phyloP scores from a whole-genome alignment of 2,888 invertebrate species.

The Electrophaes corylata region DNA sequence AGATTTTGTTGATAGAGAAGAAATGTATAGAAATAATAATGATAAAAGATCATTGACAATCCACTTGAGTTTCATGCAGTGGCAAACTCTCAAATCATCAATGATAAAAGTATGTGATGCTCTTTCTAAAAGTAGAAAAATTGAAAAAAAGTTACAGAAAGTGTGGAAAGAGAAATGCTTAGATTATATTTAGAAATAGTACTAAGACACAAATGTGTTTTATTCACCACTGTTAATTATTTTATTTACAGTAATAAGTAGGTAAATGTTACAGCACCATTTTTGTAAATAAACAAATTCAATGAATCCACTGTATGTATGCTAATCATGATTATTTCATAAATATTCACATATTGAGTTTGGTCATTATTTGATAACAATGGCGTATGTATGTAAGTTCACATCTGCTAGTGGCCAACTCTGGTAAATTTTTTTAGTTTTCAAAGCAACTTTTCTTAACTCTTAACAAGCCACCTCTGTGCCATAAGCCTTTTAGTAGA shows the following conservation, averaged over 20 bases:
- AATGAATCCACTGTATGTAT: slow-evolving; percentile 10
- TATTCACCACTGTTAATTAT: slow-evolving; percentile 25
- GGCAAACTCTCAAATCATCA: slow-evolving; percentile 77
- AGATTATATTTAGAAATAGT: slow-evolving; percentile 43
- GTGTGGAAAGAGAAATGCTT: slow-evolving; percentile 77
- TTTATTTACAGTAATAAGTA: slow-evolving; percentile 46
- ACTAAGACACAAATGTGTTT: slow-evolving; percentile 17
- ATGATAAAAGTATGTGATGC: slow-evolving; percentile 57
- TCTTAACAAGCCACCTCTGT: no score
- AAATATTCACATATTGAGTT: neutral
- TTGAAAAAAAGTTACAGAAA: slow-evolving; percentile 66
- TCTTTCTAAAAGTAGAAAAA: slow-evolving; percentile 59
- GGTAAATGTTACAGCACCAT: slow-evolving; percentile 66
- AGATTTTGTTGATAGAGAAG: slow-evolving; percentile 66
- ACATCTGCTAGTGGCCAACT: no score
- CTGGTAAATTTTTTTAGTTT: no score
- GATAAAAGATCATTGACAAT: slow-evolving; percentile 59
- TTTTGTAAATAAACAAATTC: slow-evolving; percentile 51
- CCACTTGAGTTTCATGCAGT: slow-evolving; percentile 82
- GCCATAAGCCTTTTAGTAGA: no score
- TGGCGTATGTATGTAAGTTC: no score
- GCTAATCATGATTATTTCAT: slow-evolving; percentile 9
- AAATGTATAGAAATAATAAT: slow-evolving; percentile 61
- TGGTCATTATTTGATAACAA: neutral
- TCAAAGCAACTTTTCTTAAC: no score